Evolutionary conservation across 2,888 invertebrate species (phyloP).

Genomic region (Phengaris alcon): DNA sequence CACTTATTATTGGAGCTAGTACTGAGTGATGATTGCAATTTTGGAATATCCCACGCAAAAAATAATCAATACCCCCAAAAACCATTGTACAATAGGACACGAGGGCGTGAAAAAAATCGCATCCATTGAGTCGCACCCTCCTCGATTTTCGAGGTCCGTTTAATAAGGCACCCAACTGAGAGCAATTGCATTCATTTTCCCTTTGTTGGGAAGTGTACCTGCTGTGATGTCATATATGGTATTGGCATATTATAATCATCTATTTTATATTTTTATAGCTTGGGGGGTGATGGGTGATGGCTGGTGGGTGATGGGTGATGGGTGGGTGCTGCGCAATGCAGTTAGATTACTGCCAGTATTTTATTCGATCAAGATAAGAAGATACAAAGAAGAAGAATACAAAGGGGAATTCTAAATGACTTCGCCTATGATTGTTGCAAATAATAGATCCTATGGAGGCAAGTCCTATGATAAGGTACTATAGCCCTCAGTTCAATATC

Average conservation of each 20-base stretch:
- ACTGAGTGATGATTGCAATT: not conserved
- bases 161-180: slow-evolving; percentile 23
- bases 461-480: no score
- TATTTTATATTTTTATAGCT: not conserved
- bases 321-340: not conserved
- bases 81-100: not conserved
- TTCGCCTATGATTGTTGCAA: not conserved
- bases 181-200: not conserved
- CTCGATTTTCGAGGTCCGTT: not conserved
- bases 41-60: not conserved
- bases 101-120: slow-evolving; percentile 15
- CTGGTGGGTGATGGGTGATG: not conserved
- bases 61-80: slow-evolving; percentile 6
- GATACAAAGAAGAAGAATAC: not conserved
- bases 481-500: not conserved
- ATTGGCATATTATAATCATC: not conserved
- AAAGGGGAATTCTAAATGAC: not conserved
- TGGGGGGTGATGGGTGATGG: not conserved
- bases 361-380: not conserved
- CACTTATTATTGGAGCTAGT: not conserved
- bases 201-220: slow-evolving; percentile 27
- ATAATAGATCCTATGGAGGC: no score
- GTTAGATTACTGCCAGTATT: not conserved
- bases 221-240: slow-evolving; percentile 22
- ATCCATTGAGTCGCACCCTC: slow-evolving; percentile 3